Conservation (phyloP, 2,888 invertebrate genomes). For the Polydrusus cervinus region DNA sequence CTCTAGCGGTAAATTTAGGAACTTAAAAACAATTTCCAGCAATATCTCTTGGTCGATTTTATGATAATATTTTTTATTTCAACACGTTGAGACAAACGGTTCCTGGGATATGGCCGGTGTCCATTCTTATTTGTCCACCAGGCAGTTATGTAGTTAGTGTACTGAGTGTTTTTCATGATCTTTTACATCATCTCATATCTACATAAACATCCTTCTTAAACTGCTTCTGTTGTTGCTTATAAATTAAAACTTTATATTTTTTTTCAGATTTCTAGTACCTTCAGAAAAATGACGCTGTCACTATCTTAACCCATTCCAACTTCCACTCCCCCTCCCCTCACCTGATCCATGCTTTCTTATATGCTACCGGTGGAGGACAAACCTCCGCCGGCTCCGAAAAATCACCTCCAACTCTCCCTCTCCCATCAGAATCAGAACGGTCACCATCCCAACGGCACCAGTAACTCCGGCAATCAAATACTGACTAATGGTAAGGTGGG, state of each 20-base stretch:
- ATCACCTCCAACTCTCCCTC: slow-evolving; percentile 72
- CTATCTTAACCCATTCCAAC: slow-evolving; percentile 2
- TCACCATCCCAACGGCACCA: slow-evolving; percentile 29
- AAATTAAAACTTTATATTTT: background rate
- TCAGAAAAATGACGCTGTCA: background rate
- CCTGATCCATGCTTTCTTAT: slow-evolving; percentile 80
- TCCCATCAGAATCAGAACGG: slow-evolving; percentile 48
- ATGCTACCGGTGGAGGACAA: slow-evolving; percentile 87
- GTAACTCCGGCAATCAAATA: slow-evolving; percentile 38
- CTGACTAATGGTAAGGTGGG: slow-evolving; percentile 64
- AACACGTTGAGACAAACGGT: no score
- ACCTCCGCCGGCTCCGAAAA: slow-evolving; percentile 76
- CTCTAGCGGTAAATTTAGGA: no score
- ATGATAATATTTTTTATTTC: no score
- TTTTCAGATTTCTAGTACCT: slow-evolving; percentile 14
- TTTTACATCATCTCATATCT: no score
- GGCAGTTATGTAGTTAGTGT: no score
- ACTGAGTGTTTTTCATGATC: no score
- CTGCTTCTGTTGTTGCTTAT: no score
- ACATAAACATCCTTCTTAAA: no score
- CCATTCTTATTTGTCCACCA: no score
- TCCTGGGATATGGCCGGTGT: no score
- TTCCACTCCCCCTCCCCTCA: background rate
- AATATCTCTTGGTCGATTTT: no score
- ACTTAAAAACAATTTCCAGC: no score